These are phyloP conservation scores for Oreochromis niloticus DNA, from an alignment of 2,113 vertebrate species.

Conservation along the genomic window DNA sequence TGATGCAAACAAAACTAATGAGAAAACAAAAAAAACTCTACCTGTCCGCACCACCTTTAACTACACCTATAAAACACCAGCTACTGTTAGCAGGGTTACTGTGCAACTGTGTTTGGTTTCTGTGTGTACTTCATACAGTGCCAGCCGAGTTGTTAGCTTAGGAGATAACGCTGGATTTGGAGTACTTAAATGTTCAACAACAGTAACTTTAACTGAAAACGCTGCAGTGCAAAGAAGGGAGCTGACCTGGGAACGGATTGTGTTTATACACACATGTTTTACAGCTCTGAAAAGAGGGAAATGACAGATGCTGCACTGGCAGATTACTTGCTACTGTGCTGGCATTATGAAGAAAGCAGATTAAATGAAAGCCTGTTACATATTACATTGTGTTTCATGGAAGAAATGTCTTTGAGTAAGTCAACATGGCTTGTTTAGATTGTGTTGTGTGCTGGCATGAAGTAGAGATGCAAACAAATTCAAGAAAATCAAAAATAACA, in stretches of 20 bases:
- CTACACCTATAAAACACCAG: neutral
- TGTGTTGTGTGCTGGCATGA: neutral
- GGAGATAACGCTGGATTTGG: neutral
- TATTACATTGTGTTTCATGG: neutral
- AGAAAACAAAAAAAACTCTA: neutral
- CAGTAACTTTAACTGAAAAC: neutral
- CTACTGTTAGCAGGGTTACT: neutral
- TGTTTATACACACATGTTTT: neutral
- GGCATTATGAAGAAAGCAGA: neutral
- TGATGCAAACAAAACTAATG: neutral
- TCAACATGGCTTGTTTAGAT: neutral
- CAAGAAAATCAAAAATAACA: neutral
- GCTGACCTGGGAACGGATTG: neutral
- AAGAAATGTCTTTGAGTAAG: neutral
- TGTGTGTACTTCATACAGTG: neutral
- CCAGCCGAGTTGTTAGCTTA: neutral
- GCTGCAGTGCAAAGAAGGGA: neutral
- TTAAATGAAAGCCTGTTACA: neutral
- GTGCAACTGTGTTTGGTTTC: neutral
- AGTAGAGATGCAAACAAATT: neutral
- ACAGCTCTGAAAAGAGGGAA: neutral
- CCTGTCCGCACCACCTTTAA: neutral
- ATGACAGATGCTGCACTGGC: neutral
- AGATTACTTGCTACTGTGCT: neutral
- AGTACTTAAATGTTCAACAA: neutral